A percentile compares a stretch with the other conserved stretches of the same genome.
phyloP scores from a whole-genome alignment of 2,888 invertebrate species.

The Tetropium fuscum region DNA sequence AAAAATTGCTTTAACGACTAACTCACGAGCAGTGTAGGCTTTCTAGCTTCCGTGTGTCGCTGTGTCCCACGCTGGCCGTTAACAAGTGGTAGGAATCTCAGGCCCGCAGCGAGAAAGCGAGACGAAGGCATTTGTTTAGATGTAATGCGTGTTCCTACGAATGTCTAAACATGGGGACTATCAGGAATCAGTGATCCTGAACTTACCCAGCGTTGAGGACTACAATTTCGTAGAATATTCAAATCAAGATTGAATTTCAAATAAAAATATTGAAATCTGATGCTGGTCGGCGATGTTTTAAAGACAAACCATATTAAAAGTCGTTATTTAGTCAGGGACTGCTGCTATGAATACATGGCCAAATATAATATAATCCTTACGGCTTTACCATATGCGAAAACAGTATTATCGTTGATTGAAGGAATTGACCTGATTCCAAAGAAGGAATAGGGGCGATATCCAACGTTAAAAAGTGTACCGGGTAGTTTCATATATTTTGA shows the following conservation, averaged over 20 bases:
- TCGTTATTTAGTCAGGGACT: no score
- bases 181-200: conserved; percentile 19
- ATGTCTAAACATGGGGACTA: conserved; percentile 24
- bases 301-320: no score
- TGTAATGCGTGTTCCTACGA: conserved; percentile 25
- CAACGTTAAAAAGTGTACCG: no score
- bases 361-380: no score
- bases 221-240: conserved; percentile 40
- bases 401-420: no score
- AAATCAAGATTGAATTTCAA: conserved; percentile 20
- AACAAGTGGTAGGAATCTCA: conserved; percentile 6
- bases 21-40: no score
- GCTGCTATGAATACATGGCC: no score
- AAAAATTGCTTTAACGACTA: no score
- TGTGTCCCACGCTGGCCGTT: conserved; percentile 17
- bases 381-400: no score
- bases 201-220: conserved; percentile 27
- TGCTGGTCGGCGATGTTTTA: conserved; percentile 1
- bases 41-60: conserved; percentile 15
- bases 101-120: conserved; percentile 14
- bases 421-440: no score
- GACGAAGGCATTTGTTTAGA: conserved; percentile 15
- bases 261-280: conserved; percentile 13
- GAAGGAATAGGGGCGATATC: no score
- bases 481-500: no score